Conservation (phyloP, 2,113 vertebrate species). For the Candoia aspera region DNA sequence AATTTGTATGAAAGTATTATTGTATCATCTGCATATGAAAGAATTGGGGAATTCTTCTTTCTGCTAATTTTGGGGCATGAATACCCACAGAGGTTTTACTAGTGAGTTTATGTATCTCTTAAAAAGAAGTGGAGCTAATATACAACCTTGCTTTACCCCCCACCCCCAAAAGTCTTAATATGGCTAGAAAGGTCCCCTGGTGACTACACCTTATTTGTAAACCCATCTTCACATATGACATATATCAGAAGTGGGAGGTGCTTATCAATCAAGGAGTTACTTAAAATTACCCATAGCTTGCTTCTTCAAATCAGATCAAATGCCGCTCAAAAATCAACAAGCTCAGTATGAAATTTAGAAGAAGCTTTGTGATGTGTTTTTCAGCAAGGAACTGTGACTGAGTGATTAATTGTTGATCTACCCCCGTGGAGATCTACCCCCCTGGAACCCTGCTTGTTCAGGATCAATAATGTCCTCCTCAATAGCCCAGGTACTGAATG, state of each 20-base stretch:
- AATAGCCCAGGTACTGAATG: neutral
- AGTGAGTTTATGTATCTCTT: neutral
- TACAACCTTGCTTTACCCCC: neutral
- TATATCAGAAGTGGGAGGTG: neutral
- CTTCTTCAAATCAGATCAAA: neutral
- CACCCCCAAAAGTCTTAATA: neutral
- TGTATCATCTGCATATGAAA: neutral
- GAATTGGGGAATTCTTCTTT: neutral
- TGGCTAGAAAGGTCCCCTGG: neutral
- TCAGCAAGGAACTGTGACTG: neutral
- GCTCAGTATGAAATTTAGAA: neutral
- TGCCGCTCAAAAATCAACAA: neutral
- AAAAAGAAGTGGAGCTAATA: neutral
- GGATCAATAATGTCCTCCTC: neutral
- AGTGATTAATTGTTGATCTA: neutral
- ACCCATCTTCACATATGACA: neutral
- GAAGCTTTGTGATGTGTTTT: neutral
- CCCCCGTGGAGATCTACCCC: no score
- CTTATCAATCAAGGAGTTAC: neutral
- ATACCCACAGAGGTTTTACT: neutral
- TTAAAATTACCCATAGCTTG: neutral
- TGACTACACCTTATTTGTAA: neutral
- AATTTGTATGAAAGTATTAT: neutral
- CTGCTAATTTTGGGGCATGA: neutral
- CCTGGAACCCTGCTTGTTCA: neutral